Percentiles rank a stretch among this genome's conserved stretches.
Evolutionary conservation across 2,113 vertebrate genomes (phyloP).

Genomic region (Clarias macrocephalus): DNA sequence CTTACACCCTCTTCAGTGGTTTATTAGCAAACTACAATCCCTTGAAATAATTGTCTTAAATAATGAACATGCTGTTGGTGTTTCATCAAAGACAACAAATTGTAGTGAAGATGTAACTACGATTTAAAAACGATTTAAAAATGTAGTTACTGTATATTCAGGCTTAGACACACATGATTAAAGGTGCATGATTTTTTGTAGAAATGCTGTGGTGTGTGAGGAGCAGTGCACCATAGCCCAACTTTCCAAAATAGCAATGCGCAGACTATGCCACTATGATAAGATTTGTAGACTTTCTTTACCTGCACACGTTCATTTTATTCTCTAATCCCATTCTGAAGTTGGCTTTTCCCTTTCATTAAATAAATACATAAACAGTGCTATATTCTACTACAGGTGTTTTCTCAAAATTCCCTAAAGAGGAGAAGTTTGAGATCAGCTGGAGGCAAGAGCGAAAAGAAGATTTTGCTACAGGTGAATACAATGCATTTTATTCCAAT

Average conservation of each 20-base stretch:
- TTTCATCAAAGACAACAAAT: not conserved
- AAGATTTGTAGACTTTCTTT: not conserved
- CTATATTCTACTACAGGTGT: conserved; percentile 33
- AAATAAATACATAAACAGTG: not conserved
- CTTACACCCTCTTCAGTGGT: not conserved
- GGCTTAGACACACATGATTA: not conserved
- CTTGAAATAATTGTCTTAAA: not conserved
- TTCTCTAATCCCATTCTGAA: not conserved
- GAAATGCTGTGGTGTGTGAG: not conserved
- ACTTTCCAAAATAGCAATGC: not conserved
- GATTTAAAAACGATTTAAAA: too few species aligned
- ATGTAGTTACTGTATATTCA: not conserved
- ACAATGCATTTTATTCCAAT: conserved; percentile 24
- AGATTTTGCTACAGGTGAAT: conserved; percentile 82
- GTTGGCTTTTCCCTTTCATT: not conserved
- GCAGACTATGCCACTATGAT: not conserved
- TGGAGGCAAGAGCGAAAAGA: conserved; percentile 82
- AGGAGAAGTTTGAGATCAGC: conserved; percentile 82
- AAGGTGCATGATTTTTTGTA: not conserved
- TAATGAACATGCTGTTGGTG: not conserved
- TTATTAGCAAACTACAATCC: not conserved
- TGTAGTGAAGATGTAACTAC: not conserved
- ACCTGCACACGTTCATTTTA: not conserved
- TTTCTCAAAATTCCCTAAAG: conserved; percentile 84
- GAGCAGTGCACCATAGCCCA: not conserved